These are phyloP conservation scores for Sternotherus odoratus DNA, from an alignment of 2,797 vertebrate genomes.

Conservation along the genomic window DNA sequence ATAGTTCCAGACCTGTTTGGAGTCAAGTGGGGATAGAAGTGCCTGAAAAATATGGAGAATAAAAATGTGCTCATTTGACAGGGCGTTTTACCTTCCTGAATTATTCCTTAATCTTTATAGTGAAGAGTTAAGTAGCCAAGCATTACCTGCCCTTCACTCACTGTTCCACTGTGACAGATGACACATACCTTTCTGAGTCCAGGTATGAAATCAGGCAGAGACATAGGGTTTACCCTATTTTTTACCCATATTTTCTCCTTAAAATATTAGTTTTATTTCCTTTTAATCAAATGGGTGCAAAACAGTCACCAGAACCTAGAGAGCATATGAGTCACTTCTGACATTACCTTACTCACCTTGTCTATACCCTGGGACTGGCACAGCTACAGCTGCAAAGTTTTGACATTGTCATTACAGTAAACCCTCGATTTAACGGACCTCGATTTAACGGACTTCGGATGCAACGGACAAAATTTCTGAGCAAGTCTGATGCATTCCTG, in stretches of 20 bases:
- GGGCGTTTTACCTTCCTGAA: not conserved
- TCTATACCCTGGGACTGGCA: not conserved
- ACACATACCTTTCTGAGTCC: too few relatives aligned
- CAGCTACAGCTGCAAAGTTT: not conserved
- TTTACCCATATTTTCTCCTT: not conserved
- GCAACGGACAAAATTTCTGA: too few relatives aligned
- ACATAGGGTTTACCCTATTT: not conserved
- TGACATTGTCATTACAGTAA: not conserved
- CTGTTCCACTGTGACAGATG: rapidly evolving
- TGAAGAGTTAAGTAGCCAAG: not conserved
- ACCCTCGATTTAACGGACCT: too few relatives aligned
- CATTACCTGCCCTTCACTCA: not conserved
- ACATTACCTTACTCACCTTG: not conserved
- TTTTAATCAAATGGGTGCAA: not conserved
- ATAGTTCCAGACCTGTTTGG: not conserved
- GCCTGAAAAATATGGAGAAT: not conserved
- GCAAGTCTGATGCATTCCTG: too few relatives aligned
- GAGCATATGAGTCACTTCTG: not conserved
- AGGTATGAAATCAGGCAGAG: too few relatives aligned
- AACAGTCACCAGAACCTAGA: not conserved
- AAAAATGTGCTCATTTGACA: not conserved
- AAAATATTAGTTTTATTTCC: not conserved
- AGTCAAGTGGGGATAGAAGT: not conserved
- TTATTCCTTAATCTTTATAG: not conserved
- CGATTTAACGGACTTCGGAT: too few relatives aligned